Conservation (phyloP, 2,113 vertebrate species). For the Phainopepla nitens region DNA sequence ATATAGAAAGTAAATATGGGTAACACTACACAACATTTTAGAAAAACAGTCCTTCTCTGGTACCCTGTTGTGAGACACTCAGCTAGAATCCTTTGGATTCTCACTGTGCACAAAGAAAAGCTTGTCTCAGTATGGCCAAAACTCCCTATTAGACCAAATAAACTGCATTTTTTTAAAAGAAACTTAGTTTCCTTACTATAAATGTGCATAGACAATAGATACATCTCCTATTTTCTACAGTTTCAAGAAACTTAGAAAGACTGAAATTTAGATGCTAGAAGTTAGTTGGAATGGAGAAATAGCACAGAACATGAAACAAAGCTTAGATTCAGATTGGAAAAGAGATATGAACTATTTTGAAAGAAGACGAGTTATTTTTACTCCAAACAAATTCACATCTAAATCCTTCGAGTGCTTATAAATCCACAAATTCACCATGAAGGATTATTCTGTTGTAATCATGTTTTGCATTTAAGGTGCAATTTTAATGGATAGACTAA, state of each 20-base stretch:
- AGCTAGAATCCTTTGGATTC: background rate
- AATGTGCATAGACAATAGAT: rapidly evolving
- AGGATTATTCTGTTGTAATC: background rate
- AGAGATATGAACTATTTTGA: background rate
- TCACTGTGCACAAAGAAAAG: background rate
- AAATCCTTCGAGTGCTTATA: background rate
- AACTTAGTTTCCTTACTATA: background rate
- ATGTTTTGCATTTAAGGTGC: background rate
- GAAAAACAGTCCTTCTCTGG: background rate
- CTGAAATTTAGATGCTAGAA: background rate
- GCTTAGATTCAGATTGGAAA: background rate
- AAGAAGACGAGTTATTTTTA: background rate
- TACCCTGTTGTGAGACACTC: background rate
- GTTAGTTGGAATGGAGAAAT: background rate
- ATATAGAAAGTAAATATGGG: background rate
- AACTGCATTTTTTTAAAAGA: background rate
- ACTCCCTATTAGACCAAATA: background rate
- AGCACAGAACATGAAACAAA: background rate
- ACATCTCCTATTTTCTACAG: background rate
- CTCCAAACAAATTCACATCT: background rate
- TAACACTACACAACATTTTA: background rate
- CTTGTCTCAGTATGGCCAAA: background rate
- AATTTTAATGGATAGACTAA: background rate
- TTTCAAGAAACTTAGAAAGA: background rate
- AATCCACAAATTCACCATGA: background rate